phyloP scores from a whole-genome alignment of 2,113 vertebrate species.

The Nothobranchius furzeri region DNA sequence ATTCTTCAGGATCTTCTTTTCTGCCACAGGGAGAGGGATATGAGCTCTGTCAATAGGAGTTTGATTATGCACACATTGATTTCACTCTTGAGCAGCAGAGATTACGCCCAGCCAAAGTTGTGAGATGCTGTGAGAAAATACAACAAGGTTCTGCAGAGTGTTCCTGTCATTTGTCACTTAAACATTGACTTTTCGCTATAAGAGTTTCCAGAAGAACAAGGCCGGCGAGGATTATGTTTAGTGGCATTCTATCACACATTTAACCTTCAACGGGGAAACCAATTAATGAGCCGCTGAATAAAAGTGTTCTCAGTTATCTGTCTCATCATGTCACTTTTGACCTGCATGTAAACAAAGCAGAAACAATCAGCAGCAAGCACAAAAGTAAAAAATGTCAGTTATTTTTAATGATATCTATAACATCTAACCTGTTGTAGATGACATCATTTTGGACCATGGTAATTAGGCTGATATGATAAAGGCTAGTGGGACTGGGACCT shows the following conservation, averaged over 20 bases:
- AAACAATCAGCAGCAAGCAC: slow-evolving; percentile 41
- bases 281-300: slow-evolving; percentile 83
- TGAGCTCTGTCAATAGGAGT: slow-evolving; percentile 81
- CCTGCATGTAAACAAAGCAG: slow-evolving; percentile 71
- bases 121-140: slow-evolving; percentile 52
- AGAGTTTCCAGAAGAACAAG: slow-evolving; percentile 82
- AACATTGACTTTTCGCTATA: slow-evolving; percentile 80
- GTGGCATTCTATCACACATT: slow-evolving; percentile 82
- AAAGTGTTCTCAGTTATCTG: slow-evolving; percentile 83
- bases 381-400: slow-evolving; percentile 2
- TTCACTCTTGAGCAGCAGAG: slow-evolving; percentile 68
- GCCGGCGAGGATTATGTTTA: slow-evolving; percentile 82
- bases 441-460: neutral
- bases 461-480: neutral
- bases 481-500: too few species aligned
- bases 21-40: slow-evolving; percentile 73
- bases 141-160: slow-evolving; percentile 60
- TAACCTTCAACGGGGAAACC: slow-evolving; percentile 83
- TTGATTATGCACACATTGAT: slow-evolving; percentile 83
- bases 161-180: slow-evolving; percentile 80
- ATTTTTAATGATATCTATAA: neutral
- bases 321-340: slow-evolving; percentile 80
- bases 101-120: slow-evolving; percentile 67
- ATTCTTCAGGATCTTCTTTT: slow-evolving; percentile 84
- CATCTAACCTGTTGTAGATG: neutral